Percentiles rank a stretch among this genome's conserved stretches.
These are phyloP conservation scores for Neoarius graeffei DNA, from an alignment of 2,113 vertebrate genomes.

Conservation along the genomic window DNA sequence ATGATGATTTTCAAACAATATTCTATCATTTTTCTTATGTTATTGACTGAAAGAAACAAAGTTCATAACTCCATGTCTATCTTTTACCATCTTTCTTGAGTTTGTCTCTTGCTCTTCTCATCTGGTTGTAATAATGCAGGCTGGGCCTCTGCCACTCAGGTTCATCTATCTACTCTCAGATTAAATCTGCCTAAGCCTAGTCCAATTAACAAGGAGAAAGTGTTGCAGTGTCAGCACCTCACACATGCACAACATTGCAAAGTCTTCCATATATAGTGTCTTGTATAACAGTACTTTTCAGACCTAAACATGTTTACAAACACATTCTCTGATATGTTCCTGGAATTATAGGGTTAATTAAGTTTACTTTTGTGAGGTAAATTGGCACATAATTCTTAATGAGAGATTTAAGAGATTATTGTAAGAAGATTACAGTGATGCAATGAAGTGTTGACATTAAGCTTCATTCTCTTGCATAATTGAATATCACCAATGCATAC, in stretches of 20 bases:
- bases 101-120: constrained; percentile 44
- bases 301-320: too few relatives aligned
- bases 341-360: constrained; percentile 50
- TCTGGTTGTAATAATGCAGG: constrained; percentile 48
- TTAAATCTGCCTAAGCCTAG: constrained; percentile 75
- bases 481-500: constrained; percentile 30
- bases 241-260: background rate
- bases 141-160: constrained; percentile 12
- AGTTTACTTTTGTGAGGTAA: constrained; percentile 24
- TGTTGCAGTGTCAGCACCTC: constrained; percentile 69
- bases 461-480: constrained; percentile 40
- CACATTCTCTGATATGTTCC: background rate
- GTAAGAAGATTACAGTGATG: constrained; percentile 52
- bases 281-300: background rate
- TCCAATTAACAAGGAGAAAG: constrained; percentile 73
- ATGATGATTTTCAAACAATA: background rate
- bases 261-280: background rate
- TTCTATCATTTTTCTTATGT: background rate
- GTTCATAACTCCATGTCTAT: background rate
- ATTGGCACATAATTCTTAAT: constrained; percentile 30
- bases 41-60: constrained; percentile 9
- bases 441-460: constrained; percentile 32
- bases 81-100: background rate
- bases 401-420: constrained; percentile 54
- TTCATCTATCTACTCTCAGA: constrained; percentile 67